Base-by-base conservation (phyloP, 2,888 invertebrate genomes). In the Cephonodes hylas region DNA sequence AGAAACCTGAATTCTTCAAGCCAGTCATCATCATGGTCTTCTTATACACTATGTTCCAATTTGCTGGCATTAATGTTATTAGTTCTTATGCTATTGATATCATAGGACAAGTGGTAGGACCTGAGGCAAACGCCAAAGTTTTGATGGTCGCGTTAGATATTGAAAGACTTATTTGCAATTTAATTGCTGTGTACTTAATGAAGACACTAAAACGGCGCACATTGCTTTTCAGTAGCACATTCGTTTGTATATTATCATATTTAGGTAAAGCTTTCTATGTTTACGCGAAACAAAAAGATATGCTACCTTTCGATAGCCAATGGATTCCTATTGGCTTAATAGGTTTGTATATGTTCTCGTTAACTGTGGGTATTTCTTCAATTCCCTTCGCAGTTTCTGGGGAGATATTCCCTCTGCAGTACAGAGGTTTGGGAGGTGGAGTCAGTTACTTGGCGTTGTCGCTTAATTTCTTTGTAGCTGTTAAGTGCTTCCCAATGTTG, bases 311-410 rank as follows among this genome's bases (percentile, higher is more conserved):
- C 31, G 84, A 88, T n/a, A 80, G 78, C 22, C 88, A 90, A 59
- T 93, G 92, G 91, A 72, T 93, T 10, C 91, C 93, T 0, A 80
- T 94, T 75, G 67, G 86, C 65, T 77, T 93, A 69, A 83, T 94
- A 66, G 81, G 94, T 63, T 66, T 88, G 0, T 95, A 95, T 70
- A 94, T 94, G 77, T 89, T 93, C 8, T 93, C 94, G 22, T 83
- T 94, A 56, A 91, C 93, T 8, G 85, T 94, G 7, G 95, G 96
- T 0, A 88, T 95, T 63, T 91, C 94, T 3, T 95, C 95, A 0
- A 84, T 96, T 66, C 96, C 96, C 0, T 96, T 96, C 88, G 93
- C 95, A 13, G 91, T 96, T 83, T 94, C 95, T 60, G 95, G 96
- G 0, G 96, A 96, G 79, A 91, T 96, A 23, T 96, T 95, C 76